Evolutionary conservation across 1,140 invertebrate species (phyloP), one percentile per base, ranked within the genome.

Genomic region (Cotesia glomerata): DNA sequence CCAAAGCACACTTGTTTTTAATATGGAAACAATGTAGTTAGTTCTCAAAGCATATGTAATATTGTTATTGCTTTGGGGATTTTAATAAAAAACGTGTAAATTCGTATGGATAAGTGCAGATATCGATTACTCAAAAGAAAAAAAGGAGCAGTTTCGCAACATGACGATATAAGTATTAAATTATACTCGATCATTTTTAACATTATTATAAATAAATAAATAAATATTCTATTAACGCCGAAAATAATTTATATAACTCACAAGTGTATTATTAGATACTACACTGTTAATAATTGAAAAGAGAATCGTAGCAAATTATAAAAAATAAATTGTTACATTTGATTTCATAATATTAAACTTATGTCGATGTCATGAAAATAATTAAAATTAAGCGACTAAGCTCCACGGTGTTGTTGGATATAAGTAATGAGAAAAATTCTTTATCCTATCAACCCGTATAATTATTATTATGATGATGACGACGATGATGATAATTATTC

Each of bases 281-380:
- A 67, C 74, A 62, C 69, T 66, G 35, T 59, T 72, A 69, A 69
- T 58, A 61, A 45, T 9, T 45, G 11, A 45, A 45, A 45, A 39
- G 9, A 69, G 34, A 68, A 69, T 59, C 51, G 67, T 67, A 66
- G 64, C 51, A 49, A 68, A 45, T 45, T 45, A 45, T 45, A 45
- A 67, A 73, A 69, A 67, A 72, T 73, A 52, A 74, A 80, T 81
- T 76, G 78, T 84, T 82, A 78, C 79, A 78, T 77, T 76, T 45
- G 80, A 83, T 81, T 80, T 80, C 76, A 79, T 85, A 86, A 85
- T 77, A 78, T 86, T 84, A 85, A 83, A 85, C 80, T 80, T 86
- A 84, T 86, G 85, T 87, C 82, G 85, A 81, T 87, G 86, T 87
- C 83, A 84, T 86, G 82, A 78, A 84, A 85, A 77, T 81, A 84